Percentiles rank a stretch among this genome's conserved stretches.
phyloP scores from a whole-genome alignment of 2,797 vertebrate species.

The Mallotus villosus region DNA sequence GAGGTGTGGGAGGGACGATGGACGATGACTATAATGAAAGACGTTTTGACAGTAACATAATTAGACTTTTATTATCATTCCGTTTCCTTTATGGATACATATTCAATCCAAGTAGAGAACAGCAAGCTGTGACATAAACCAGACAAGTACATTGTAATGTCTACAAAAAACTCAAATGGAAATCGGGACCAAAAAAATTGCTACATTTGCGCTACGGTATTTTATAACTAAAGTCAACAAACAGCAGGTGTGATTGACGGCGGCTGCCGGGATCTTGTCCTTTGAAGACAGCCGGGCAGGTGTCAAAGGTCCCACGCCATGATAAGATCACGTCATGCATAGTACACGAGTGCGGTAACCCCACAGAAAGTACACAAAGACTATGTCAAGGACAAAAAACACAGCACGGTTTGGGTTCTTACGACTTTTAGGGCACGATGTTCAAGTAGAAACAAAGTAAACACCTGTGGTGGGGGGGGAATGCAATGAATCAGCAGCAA shows the following conservation, averaged over 20 bases:
- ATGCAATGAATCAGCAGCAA: background rate
- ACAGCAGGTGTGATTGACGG: slow-evolving; percentile 43
- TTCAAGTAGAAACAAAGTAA: slow-evolving; percentile 6
- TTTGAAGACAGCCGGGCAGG: slow-evolving; percentile 73
- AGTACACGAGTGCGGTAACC: slow-evolving; percentile 51
- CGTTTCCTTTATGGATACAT: background rate
- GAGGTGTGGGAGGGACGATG: background rate
- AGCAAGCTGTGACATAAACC: slow-evolving; percentile 11
- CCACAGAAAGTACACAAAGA: slow-evolving; percentile 34
- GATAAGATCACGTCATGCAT: slow-evolving; percentile 59
- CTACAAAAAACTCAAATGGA: background rate
- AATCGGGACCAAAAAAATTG: slow-evolving; percentile 14
- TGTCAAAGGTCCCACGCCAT: slow-evolving; percentile 81
- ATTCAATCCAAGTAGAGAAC: background rate
- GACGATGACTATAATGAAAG: background rate
- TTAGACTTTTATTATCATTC: background rate
- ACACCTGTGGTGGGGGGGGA: background rate
- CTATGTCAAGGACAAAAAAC: slow-evolving; percentile 71
- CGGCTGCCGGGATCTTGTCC: slow-evolving; percentile 35
- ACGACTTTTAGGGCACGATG: slow-evolving; percentile 21
- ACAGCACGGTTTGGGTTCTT: slow-evolving; percentile 23
- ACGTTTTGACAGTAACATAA: slow-evolving; percentile 5
- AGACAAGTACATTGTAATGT: slow-evolving; percentile 1
- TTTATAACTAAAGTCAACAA: slow-evolving; percentile 33
- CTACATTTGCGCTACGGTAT: slow-evolving; percentile 54